phyloP scores from a whole-genome alignment of 2,113 vertebrate species.

The human (Homo sapiens) region GRCh38 chr4:48710001-48710500 shows the following conservation, averaged over 20 bases:
- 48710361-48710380: constrained; percentile 20
- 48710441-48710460: background rate
- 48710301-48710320: background rate
- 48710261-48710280: background rate
- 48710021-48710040: background rate
- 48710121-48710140: background rate
- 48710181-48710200: background rate
- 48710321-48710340: background rate
- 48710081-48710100: background rate
- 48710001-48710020: background rate
- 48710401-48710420: background rate
- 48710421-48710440: background rate
- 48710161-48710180: background rate
- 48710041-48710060: background rate
- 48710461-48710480: background rate
- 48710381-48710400: background rate
- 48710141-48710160: background rate
- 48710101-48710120: background rate
- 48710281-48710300: background rate
- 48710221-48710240: background rate
- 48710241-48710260: background rate
- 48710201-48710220: background rate
- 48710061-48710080: background rate
- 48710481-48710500: background rate
- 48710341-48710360: background rate